Conservation (phyloP, 2,113 vertebrate genomes). For the Tetrao urogallus region DNA sequence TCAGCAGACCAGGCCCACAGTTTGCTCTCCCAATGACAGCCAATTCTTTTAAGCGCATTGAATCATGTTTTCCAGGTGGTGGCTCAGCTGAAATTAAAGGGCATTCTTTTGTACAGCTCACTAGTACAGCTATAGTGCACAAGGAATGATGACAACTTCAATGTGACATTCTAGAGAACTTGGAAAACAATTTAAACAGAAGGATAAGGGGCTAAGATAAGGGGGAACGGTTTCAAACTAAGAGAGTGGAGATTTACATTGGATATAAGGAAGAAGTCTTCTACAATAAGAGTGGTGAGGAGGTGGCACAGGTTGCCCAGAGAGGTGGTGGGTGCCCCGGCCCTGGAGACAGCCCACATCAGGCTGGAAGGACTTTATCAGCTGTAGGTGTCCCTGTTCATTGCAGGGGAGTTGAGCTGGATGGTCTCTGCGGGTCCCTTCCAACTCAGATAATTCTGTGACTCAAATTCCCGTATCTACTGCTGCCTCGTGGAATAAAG, state of each 20-base stretch:
- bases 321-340: too few species aligned
- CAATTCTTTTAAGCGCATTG: slow-evolving; percentile 39
- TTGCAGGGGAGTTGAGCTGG: too few species aligned
- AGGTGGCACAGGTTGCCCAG: too few species aligned
- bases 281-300: too few species aligned
- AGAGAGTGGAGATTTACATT: too few species aligned
- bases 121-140: background rate
- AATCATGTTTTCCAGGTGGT: slow-evolving; percentile 67
- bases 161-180: background rate
- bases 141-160: slow-evolving; percentile 17
- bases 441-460: too few species aligned
- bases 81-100: slow-evolving; percentile 45
- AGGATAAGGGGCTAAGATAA: background rate
- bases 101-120: background rate
- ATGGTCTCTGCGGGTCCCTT: too few species aligned
- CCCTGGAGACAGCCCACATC: too few species aligned
- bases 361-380: too few species aligned
- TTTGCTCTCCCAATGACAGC: slow-evolving; percentile 63
- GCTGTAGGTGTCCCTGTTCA: too few species aligned
- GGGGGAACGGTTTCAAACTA: too few species aligned
- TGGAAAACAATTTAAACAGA: background rate
- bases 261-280: too few species aligned
- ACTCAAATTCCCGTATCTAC: background rate
- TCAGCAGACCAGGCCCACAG: slow-evolving; percentile 55
- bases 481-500: fast-evolving